Evolutionary conservation across 2,888 invertebrate genomes (phyloP), one percentile per base, ranked within the genome.

Genomic region (Oligia latruncula): DNA sequence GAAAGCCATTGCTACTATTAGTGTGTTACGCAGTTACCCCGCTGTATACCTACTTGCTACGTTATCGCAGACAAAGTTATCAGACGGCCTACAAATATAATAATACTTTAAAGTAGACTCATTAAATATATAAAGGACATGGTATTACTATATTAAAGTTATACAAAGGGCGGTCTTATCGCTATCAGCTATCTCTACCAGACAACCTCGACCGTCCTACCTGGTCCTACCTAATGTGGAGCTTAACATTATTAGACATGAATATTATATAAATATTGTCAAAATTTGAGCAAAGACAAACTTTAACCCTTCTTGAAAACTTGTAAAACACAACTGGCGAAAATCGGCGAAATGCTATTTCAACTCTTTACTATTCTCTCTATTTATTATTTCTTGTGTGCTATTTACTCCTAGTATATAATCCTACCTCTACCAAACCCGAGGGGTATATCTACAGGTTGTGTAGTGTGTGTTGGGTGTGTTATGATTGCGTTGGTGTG

Each of bases 201-300:
- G 74, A 82, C 64, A 49, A 66, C 65, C 75, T 74, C 46, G 13
- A 49, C 23, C 13, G 9, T 49, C 8, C 55, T 46, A 65, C 23
- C 29, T 49, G 58, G 9, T 49, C 8, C 55, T 46, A 65, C 23
- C 23, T 49, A 65, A 43, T 65, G 15, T 58, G 15, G 23, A 62
- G 15, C 4, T 13, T 52, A 40, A 65, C 20, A 35, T 35, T 2
- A 71, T 8, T 35, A 23, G 15, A 35, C 8, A 23, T 49, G 20
- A 49, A 15, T 20, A 20, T 20, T 49, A 35, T 1, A 1, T 1
- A 20, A 20, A 20, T 49, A 70, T 20, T 70, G 49, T 29, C 20
- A 29, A 29, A 20, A 70, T 20, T 49, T 20, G 3, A 70, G 13
- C 13, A 46, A 35, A 67, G 23, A 11, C 9, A 11, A 35, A 35